A percentile compares a stretch with the other conserved stretches of the same genome.
Evolutionary conservation across 2,113 vertebrate genomes (phyloP).

Genomic region (Pelecanoides urinatrix): DNA sequence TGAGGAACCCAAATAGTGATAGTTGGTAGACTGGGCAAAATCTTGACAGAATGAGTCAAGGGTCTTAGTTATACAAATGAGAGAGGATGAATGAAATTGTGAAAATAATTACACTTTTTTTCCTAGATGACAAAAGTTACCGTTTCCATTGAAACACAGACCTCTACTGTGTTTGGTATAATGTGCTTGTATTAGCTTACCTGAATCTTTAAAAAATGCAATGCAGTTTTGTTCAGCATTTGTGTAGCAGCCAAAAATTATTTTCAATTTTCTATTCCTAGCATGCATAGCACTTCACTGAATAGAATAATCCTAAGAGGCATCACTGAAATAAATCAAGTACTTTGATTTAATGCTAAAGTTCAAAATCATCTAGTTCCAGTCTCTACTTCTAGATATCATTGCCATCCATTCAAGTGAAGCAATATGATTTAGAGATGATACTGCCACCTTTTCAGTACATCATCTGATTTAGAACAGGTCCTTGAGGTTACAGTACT

Average conservation of each 20-base stretch:
- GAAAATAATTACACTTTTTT: not conserved
- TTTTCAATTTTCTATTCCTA: not conserved
- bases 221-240: not conserved
- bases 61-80: not conserved
- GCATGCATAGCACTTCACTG: not conserved
- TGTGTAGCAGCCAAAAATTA: not conserved
- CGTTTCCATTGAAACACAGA: not conserved
- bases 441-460: not conserved
- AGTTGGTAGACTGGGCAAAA: not conserved
- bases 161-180: not conserved
- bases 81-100: not conserved
- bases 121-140: not conserved
- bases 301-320: not conserved
- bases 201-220: not conserved
- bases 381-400: conserved; percentile 5
- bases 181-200: not conserved
- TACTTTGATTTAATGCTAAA: conserved; percentile 40
- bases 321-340: conserved; percentile 35
- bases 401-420: conserved; percentile 10
- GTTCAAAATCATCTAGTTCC: conserved; percentile 32
- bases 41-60: not conserved
- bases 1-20: not conserved
- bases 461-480: conserved; percentile 30
- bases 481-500: conserved; percentile 8
- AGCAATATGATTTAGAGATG: conserved; percentile 31